A percentile compares a stretch with the other conserved stretches of the same genome.
phyloP scores from a whole-genome alignment of 2,797 vertebrate species.

The Tympanoctomys barrerae region DNA sequence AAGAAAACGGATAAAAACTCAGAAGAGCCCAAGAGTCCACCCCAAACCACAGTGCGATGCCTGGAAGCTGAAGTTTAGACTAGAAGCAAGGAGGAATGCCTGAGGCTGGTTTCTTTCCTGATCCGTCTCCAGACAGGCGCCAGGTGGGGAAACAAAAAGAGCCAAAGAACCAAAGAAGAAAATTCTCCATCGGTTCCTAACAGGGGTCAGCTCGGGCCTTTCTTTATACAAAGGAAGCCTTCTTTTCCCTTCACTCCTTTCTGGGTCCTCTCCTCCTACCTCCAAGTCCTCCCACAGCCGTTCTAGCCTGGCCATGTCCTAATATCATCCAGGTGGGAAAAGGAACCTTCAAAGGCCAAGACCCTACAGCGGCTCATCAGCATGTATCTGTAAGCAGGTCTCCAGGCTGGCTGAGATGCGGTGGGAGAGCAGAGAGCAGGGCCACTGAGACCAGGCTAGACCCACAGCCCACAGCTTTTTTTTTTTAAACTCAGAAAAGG shows the following conservation, averaged over 20 bases:
- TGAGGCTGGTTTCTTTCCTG: conserved; percentile 44
- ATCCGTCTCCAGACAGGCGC: neutral
- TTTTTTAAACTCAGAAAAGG: conserved; percentile 26
- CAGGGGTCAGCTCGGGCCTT: conserved; percentile 29
- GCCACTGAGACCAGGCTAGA: neutral
- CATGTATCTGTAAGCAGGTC: neutral
- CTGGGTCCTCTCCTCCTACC: conserved; percentile 54
- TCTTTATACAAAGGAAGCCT: conserved; percentile 27
- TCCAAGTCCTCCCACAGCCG: conserved; percentile 52
- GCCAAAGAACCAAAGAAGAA: conserved; percentile 61
- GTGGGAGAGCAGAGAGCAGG: neutral
- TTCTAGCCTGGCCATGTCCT: conserved; percentile 43
- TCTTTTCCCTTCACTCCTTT: conserved; percentile 6
- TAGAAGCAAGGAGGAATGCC: neutral
- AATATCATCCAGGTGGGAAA: conserved; percentile 44
- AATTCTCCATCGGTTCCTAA: conserved; percentile 25
- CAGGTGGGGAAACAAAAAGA: conserved; percentile 28
- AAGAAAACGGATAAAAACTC: conserved; percentile 84
- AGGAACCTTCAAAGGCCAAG: conserved; percentile 24
- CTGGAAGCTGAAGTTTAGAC: conserved; percentile 90
- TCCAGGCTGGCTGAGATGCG: neutral
- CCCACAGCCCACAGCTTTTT: neutral
- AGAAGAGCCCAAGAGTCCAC: conserved; percentile 84
- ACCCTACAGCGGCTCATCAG: neutral
- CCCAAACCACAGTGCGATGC: conserved; percentile 86